phyloP scores from a whole-genome alignment of 64 coral and sea anemone species.

The Dendronephthya gigantea region DNA sequence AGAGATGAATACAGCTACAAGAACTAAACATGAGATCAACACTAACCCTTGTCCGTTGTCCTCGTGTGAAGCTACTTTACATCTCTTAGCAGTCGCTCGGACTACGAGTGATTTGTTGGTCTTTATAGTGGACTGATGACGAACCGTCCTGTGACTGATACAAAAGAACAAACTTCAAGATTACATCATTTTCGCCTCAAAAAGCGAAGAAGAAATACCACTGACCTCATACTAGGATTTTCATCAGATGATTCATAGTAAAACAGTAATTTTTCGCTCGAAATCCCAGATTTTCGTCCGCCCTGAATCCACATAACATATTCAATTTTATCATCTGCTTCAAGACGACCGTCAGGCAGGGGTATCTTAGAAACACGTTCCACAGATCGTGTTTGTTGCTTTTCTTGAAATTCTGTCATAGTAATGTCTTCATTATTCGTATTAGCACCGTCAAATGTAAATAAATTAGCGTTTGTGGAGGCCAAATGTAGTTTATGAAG shows the following conservation, averaged over 20 bases:
- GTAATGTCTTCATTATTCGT: not conserved
- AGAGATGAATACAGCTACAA: no score
- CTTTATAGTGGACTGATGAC: not conserved
- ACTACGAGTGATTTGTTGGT: not conserved
- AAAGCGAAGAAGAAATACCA: no score
- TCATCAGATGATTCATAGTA: constrained; percentile 69
- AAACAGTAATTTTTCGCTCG: constrained; percentile 57
- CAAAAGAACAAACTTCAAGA: not conserved
- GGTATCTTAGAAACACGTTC: constrained; percentile 54
- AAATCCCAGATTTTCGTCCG: constrained; percentile 16
- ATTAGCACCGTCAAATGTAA: not conserved
- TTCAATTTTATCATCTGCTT: constrained; percentile 46
- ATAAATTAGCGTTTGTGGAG: constrained; percentile 8
- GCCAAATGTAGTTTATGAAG: constrained; percentile 58
- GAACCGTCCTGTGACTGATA: constrained; percentile 5
- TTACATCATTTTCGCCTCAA: no score
- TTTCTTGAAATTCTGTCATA: not conserved
- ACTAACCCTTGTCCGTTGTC: not conserved
- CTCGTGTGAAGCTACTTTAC: not conserved
- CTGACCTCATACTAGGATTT: constrained; percentile 56
- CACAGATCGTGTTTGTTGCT: constrained; percentile 23
- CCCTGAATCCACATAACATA: constrained; percentile 83
- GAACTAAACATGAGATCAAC: not conserved
- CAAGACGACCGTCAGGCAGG: constrained; percentile 41
- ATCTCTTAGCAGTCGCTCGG: not conserved